These are phyloP conservation scores for Hippopotamus amphibius DNA, from an alignment of 2,113 vertebrate species.

Conservation along the genomic window DNA sequence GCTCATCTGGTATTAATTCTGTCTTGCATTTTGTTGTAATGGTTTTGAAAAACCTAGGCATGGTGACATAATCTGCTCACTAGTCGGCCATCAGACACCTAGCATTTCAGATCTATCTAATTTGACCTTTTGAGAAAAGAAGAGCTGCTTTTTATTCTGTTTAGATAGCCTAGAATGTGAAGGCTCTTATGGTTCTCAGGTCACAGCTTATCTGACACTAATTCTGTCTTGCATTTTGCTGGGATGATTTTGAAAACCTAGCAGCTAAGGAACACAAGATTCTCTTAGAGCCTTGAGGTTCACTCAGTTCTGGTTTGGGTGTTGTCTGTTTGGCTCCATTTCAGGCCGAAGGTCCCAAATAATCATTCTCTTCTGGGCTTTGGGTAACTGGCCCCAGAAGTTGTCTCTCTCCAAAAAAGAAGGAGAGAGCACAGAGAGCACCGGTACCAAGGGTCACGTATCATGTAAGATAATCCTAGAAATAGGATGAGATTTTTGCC, in stretches of 20 bases:
- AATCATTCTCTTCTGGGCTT: background rate
- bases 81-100: background rate
- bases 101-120: background rate
- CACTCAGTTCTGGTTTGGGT: background rate
- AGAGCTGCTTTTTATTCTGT: background rate
- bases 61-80: background rate
- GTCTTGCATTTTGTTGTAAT: background rate
- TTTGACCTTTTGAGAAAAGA: constrained; percentile 26
- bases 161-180: background rate
- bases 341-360: background rate
- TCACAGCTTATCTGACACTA: background rate
- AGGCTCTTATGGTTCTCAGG: background rate
- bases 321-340: background rate
- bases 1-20: constrained; percentile 13
- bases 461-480: background rate
- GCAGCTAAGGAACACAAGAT: background rate
- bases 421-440: background rate
- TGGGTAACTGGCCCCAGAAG: background rate
- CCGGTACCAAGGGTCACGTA: background rate
- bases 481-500: background rate
- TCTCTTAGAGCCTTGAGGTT: background rate
- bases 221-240: background rate
- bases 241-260: background rate
- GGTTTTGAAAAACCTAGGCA: background rate
- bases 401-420: background rate